These are phyloP conservation scores for Ctena decussata DNA, from an alignment of 2,888 invertebrate genomes.

Conservation along the genomic window DNA sequence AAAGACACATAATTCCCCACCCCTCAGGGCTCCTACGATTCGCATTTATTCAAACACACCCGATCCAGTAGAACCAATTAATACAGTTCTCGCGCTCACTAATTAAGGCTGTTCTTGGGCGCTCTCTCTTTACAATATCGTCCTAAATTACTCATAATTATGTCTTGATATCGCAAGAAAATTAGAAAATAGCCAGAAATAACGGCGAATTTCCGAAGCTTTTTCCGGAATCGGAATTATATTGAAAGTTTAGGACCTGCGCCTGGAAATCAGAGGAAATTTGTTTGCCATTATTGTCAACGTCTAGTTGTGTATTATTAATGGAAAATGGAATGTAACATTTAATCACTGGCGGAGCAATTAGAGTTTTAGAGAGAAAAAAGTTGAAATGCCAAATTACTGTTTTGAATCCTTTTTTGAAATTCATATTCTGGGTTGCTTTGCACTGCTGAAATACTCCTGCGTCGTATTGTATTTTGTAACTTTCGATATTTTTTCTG, in stretches of 20 bases:
- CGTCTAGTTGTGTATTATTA: constrained; percentile 3
- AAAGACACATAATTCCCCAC: constrained; percentile 12
- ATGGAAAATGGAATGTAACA: not conserved
- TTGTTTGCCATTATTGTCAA: not conserved
- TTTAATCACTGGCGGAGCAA: not conserved
- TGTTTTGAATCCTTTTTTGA: too few relatives aligned
- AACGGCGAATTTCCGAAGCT: constrained; percentile 13
- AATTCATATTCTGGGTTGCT: too few relatives aligned
- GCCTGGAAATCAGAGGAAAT: constrained; percentile 10
- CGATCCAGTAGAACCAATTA: not conserved
- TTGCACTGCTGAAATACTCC: too few relatives aligned
- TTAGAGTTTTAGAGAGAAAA: not conserved
- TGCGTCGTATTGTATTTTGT: too few relatives aligned
- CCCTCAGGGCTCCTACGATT: not conserved
- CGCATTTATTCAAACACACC: constrained; percentile 17
- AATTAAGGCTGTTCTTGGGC: constrained; percentile 2
- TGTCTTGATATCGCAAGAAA: constrained; percentile 9
- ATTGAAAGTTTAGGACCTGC: constrained; percentile 12
- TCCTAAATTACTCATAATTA: constrained; percentile 10
- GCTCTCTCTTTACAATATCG: not conserved
- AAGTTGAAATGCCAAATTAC: too few relatives aligned
- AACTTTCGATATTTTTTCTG: too few relatives aligned
- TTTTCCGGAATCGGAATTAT: constrained; percentile 7
- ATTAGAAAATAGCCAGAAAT: constrained; percentile 14
- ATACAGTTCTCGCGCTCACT: not conserved